A percentile compares a stretch with the other conserved stretches of the same genome.
phyloP scores from a whole-genome alignment of 2,113 vertebrate species.

The Glaucomys volans region DNA sequence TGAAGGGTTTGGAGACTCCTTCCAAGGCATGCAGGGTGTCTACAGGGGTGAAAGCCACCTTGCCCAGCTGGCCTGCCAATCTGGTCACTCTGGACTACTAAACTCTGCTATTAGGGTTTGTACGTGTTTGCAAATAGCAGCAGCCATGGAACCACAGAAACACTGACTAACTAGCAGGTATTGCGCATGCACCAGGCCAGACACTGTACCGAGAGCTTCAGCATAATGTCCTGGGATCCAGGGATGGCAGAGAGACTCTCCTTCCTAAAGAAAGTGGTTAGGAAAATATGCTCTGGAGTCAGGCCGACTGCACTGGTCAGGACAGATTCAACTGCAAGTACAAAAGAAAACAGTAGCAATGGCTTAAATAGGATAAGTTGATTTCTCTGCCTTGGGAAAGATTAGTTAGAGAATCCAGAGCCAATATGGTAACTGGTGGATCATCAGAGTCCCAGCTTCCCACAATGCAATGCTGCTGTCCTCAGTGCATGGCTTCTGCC shows the following conservation, averaged over 20 bases:
- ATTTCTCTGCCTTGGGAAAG: not conserved
- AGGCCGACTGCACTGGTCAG: not conserved
- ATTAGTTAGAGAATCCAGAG: not conserved
- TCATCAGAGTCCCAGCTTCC: not conserved
- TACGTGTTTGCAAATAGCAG: not conserved
- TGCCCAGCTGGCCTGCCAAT: not conserved
- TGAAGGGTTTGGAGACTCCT: not conserved
- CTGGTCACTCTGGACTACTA: not conserved
- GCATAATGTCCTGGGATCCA: not conserved
- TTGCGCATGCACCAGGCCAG: not conserved
- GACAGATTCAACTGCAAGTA: not conserved
- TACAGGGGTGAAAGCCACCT: not conserved
- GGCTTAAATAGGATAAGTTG: not conserved
- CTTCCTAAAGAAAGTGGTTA: slow-evolving; percentile 10
- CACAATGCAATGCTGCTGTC: not conserved
- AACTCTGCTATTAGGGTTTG: not conserved
- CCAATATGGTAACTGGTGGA: not conserved
- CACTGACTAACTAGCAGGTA: not conserved
- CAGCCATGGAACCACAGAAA: not conserved
- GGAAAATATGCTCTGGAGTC: not conserved
- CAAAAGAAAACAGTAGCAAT: no score
- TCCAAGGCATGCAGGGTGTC: not conserved
- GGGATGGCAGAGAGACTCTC: not conserved
- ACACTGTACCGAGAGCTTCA: not conserved
- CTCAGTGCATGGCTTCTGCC: not conserved